Evolutionary conservation across 2,888 invertebrate genomes (phyloP).

Genomic region (Minunthozetes semirufus): DNA sequence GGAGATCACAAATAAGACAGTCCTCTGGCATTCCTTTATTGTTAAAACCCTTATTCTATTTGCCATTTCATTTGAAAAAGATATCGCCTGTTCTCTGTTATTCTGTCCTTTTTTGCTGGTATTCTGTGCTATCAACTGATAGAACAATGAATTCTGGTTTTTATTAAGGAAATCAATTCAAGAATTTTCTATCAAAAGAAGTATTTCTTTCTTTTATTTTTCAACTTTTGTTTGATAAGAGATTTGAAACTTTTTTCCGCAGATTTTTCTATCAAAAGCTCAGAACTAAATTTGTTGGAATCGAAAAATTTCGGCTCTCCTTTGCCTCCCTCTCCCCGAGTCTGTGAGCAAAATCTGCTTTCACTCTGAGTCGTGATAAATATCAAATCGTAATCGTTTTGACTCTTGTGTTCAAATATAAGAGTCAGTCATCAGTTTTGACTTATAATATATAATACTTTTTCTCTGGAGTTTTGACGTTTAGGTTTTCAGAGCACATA

Average conservation of each 20-base stretch:
- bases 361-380: conserved; percentile 1
- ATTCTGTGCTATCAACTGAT: no score
- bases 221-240: background rate
- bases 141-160: no score
- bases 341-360: no score
- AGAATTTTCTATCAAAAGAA: background rate
- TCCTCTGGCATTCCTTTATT: no score
- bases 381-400: conserved; percentile 11
- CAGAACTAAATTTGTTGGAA: background rate
- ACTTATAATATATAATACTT: background rate
- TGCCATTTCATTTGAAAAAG: no score
- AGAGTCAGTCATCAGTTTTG: conserved; percentile 2
- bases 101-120: no score
- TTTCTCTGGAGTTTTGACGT: background rate
- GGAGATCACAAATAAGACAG: no score
- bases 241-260: background rate
- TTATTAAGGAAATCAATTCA: background rate
- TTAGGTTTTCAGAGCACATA: background rate
- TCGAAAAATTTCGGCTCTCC: no score
- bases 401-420: conserved; percentile 4
- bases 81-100: no score
- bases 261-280: background rate
- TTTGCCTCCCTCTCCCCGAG: no score
- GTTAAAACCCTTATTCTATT: no score
- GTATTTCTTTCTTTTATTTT: background rate